A percentile compares a stretch with the other conserved stretches of the same genome.
Evolutionary conservation across 1,140 invertebrate genomes (phyloP).

Genomic region (Calephelis nemesis): DNA sequence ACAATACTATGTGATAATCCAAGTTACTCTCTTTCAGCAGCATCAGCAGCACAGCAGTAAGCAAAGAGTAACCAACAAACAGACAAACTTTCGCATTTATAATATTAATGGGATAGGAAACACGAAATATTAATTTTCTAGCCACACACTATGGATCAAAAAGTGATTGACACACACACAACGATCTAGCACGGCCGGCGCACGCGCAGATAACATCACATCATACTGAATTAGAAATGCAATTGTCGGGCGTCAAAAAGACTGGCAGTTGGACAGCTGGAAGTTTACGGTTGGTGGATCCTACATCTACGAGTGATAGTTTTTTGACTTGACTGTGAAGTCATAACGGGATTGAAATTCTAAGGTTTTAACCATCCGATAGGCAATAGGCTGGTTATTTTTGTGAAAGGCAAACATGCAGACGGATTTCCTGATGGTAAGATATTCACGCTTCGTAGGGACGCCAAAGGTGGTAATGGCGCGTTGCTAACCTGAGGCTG

Average conservation of each 20-base stretch:
- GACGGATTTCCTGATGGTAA: too few relatives aligned
- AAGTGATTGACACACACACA: slow-evolving; percentile 31
- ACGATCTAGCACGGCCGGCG: slow-evolving; percentile 31
- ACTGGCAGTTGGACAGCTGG: slow-evolving; percentile 30
- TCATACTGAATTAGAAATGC: slow-evolving; percentile 41
- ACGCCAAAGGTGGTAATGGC: too few relatives aligned
- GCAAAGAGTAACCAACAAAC: too few relatives aligned
- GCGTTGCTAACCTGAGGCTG: too few relatives aligned
- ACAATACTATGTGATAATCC: too few relatives aligned
- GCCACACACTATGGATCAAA: slow-evolving; percentile 25
- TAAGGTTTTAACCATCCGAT: not conserved
- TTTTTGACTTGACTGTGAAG: not conserved
- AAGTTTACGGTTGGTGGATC: slow-evolving; percentile 23
- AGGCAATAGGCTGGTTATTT: too few relatives aligned
- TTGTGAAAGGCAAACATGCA: too few relatives aligned
- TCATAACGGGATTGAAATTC: not conserved
- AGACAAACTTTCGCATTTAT: too few relatives aligned
- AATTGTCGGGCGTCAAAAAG: slow-evolving; percentile 32
- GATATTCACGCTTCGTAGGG: too few relatives aligned
- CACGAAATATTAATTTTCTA: slow-evolving; percentile 6
- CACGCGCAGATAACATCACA: slow-evolving; percentile 38
- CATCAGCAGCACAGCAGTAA: too few relatives aligned
- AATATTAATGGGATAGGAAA: too few relatives aligned
- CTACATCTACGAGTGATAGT: slow-evolving; percentile 7
- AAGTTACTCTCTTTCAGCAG: too few relatives aligned